These are phyloP conservation scores for Hydrozoanthus tunicans DNA, from an alignment of 64 coral and sea anemone genomes.

Conservation along the genomic window DNA sequence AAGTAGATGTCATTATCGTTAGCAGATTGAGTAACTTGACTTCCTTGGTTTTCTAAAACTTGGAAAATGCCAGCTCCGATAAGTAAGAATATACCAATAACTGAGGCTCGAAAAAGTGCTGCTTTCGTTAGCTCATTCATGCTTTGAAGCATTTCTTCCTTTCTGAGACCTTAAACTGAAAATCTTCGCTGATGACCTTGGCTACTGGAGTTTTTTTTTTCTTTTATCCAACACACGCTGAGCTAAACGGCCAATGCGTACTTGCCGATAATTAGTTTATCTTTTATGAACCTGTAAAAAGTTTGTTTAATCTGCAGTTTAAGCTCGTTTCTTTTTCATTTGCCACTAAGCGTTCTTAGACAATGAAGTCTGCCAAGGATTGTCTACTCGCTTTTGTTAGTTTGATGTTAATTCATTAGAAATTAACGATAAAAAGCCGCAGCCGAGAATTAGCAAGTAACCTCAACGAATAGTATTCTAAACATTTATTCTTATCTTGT, in stretches of 20 bases:
- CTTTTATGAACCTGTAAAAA: neutral
- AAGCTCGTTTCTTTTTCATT: no score
- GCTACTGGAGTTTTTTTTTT: neutral
- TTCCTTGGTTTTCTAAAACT: constrained; percentile 49
- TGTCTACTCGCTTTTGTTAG: neutral
- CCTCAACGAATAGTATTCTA: no score
- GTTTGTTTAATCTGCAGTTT: no score
- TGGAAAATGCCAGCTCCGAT: constrained; percentile 66
- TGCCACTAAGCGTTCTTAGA: no score
- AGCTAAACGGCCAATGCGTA: neutral
- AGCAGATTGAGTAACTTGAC: neutral
- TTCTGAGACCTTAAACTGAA: neutral
- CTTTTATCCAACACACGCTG: neutral
- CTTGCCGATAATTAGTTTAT: neutral
- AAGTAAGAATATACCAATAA: constrained; percentile 42
- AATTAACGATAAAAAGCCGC: no score
- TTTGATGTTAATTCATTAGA: no score
- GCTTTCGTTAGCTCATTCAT: constrained; percentile 58
- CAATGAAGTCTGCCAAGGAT: no score
- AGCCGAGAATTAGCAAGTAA: no score
- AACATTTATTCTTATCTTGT: no score
- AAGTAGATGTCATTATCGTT: constrained; percentile 30
- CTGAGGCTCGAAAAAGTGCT: constrained; percentile 34
- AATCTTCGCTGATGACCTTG: neutral
- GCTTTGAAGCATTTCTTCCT: neutral